These are phyloP conservation scores for Paradoxurus hermaphroditus DNA, from an alignment of 2,113 vertebrate species.

Conservation along the genomic window DNA sequence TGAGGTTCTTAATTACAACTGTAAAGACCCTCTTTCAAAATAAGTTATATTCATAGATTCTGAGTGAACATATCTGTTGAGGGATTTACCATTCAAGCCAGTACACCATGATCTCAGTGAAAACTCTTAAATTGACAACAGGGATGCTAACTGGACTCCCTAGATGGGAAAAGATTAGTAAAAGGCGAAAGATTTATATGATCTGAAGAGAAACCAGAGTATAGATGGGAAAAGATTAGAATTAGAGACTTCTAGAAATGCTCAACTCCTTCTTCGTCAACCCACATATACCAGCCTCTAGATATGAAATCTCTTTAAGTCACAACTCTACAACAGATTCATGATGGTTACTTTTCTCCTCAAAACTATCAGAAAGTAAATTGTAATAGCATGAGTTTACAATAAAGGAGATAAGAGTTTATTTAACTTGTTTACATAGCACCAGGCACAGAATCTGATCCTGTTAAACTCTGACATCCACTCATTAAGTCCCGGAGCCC, in stretches of 20 bases:
- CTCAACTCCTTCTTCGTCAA: not conserved
- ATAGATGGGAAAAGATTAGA: not conserved
- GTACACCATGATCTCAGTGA: not conserved
- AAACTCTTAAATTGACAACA: not conserved
- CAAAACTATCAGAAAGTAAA: not conserved
- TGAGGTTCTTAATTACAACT: not conserved
- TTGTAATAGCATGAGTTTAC: constrained; percentile 15
- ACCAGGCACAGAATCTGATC: not conserved
- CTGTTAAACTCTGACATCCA: not conserved
- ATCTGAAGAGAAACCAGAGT: too few species aligned
- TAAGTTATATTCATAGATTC: not conserved
- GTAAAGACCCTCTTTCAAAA: not conserved
- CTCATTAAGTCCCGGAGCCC: not conserved
- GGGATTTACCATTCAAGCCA: not conserved
- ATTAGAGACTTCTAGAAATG: not conserved
- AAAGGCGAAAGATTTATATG: too few species aligned
- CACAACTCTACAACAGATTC: not conserved
- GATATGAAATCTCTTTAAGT: not conserved
- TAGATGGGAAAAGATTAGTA: not conserved
- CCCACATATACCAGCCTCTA: not conserved
- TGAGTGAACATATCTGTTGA: not conserved
- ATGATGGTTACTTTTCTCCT: not conserved
- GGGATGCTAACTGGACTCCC: not conserved
- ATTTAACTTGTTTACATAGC: not conserved
- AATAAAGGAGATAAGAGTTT: not conserved